Percentiles rank a stretch among this genome's conserved stretches.
Conservation (phyloP, 1,140 invertebrate species). For the Leptopilina boulardi region DNA sequence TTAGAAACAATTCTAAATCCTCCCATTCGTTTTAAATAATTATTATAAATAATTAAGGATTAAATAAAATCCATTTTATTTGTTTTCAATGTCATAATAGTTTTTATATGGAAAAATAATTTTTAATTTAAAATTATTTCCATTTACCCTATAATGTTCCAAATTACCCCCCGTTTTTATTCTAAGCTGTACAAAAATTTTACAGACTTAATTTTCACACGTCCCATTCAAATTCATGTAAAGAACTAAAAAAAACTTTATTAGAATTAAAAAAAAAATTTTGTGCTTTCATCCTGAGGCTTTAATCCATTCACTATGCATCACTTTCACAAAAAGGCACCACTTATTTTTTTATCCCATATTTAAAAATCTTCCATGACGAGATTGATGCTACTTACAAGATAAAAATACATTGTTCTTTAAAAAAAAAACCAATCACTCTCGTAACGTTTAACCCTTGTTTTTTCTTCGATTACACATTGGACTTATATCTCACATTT, state of each 20-base stretch:
- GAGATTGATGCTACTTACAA: conserved; percentile 60
- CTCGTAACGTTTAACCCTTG: conserved; percentile 20
- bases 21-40: no score
- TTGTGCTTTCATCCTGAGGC: neutral
- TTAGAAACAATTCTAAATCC: no score
- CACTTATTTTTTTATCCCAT: neutral
- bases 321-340: conserved; percentile 23
- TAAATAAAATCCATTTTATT: no score
- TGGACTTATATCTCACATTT: conserved; percentile 61
- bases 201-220: no score
- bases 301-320: conserved; percentile 1
- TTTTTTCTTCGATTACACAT: conserved; percentile 53
- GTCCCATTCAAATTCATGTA: no score
- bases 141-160: no score
- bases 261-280: neutral
- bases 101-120: no score
- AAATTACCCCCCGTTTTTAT: no score
- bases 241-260: neutral
- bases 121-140: no score
- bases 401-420: conserved; percentile 64
- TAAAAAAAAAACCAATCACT: conserved; percentile 39
- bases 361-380: neutral
- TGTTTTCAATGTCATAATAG: no score
- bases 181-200: no score
- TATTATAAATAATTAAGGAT: no score